Conservation (phyloP, 2,113 vertebrate genomes). For the Oreochromis spilurus region DNA sequence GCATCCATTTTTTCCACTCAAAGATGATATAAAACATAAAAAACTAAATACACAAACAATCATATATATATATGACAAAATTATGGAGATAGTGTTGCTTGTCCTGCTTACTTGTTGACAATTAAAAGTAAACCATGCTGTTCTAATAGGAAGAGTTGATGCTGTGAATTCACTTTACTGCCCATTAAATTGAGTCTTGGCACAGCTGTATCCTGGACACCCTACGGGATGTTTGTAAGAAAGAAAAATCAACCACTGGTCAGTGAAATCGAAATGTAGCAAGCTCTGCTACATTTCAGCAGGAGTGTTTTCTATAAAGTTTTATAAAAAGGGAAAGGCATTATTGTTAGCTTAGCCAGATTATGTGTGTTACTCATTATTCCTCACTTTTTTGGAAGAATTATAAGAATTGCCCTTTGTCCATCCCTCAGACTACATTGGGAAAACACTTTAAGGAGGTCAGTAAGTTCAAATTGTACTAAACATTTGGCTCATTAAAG, state of each 20-base stretch:
- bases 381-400: neutral
- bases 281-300: neutral
- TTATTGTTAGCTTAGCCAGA: neutral
- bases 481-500: neutral
- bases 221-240: neutral
- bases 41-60: neutral
- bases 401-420: neutral
- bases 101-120: neutral
- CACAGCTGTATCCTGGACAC: slow-evolving; percentile 1
- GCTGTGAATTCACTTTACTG: slow-evolving; percentile 1
- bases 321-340: neutral
- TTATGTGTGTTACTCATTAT: neutral
- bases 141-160: neutral
- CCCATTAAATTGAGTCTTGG: slow-evolving; percentile 6
- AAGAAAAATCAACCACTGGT: neutral
- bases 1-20: neutral
- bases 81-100: neutral
- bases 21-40: neutral
- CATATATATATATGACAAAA: neutral
- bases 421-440: neutral
- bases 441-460: neutral
- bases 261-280: neutral
- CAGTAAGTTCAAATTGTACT: neutral
- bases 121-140: slow-evolving; percentile 4
- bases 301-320: neutral